Evolutionary conservation across 2,113 vertebrate genomes (phyloP), one percentile per base, ranked within the genome.

Genomic region (Crotalus viridis): DNA sequence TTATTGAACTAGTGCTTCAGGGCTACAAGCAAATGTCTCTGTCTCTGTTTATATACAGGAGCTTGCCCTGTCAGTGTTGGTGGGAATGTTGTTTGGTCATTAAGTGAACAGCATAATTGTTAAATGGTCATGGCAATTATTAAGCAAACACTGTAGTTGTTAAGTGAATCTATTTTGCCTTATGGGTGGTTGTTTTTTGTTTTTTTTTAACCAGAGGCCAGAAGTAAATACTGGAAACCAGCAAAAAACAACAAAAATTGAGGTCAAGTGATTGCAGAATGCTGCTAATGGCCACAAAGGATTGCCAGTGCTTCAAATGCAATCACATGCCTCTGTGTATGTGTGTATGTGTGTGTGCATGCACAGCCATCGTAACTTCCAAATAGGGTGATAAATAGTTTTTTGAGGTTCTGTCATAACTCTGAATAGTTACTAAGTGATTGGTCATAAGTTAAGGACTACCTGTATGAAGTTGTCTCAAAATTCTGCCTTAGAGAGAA

Each of bases 281-380:
- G 61, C 61, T 64, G 61, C 26, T n/a, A 69, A 69, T 69, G 28
- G 26, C 61, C 61, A 69, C 28, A n/a, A n/a, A 69, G 61, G 10
- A n/a, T 5, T 69, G 26, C 12, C 28, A 64, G 10, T n/a, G 10
- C 26, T 28, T 0, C 0, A 69, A 69, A 69, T 69, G 26, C 26
- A 69, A n/a, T n/a, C 61, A n/a, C 4, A 69, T 69, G 12, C 28
- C 12, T 69, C 10, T 64, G 61, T 61, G 26, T 28, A 0, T 61
- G 8, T 24, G 3, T 3, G 7, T 26, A 9, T 3, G 1, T 5
- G 4, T n/a, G 4, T 5, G 10, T 51, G 48, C 48, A 51, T 2
- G 10, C 12, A n/a, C 28, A 64, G 26, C 28, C 61, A 13, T 69
- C 26, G 3, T 26, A 61, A 61, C 24, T 61, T 69, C 28, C 61